Evolutionary conservation across 2,797 vertebrate genomes (phyloP).

Genomic region (Cirrhinus molitorella): DNA sequence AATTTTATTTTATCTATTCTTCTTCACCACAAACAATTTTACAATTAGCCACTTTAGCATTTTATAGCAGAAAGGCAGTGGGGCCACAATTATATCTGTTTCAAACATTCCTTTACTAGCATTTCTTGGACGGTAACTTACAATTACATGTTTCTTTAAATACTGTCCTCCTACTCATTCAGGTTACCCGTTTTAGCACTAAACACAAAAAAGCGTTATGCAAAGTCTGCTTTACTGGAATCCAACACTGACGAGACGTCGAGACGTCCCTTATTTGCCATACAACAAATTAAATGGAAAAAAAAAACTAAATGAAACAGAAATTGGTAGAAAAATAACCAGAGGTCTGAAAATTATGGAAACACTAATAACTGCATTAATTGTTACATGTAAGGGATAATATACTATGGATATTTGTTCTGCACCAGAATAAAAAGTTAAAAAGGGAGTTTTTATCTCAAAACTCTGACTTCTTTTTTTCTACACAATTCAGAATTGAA

Average conservation of each 20-base stretch:
- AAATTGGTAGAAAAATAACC: neutral
- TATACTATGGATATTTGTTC: neutral
- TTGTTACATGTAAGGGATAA: neutral
- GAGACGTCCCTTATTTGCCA: neutral
- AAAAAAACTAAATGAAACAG: neutral
- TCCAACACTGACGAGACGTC: neutral
- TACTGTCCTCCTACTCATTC: conserved; percentile 28
- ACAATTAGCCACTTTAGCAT: conserved; percentile 21
- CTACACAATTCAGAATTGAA: no score
- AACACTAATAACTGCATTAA: neutral
- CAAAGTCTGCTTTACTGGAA: neutral
- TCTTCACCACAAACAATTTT: conserved; percentile 34
- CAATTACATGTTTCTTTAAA: conserved; percentile 34
- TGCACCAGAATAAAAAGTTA: neutral
- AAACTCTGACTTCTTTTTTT: neutral
- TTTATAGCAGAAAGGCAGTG: conserved; percentile 6
- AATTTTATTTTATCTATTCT: conserved; percentile 22
- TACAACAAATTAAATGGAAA: neutral
- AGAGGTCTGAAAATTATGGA: neutral
- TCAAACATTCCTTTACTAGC: neutral
- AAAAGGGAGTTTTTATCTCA: neutral
- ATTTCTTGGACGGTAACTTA: conserved; percentile 8
- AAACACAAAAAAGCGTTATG: neutral
- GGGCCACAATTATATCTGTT: conserved; percentile 23
- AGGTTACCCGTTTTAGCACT: neutral